Base-by-base conservation (phyloP, 2,797 vertebrate species). In the Bucorvus abyssinicus region DNA sequence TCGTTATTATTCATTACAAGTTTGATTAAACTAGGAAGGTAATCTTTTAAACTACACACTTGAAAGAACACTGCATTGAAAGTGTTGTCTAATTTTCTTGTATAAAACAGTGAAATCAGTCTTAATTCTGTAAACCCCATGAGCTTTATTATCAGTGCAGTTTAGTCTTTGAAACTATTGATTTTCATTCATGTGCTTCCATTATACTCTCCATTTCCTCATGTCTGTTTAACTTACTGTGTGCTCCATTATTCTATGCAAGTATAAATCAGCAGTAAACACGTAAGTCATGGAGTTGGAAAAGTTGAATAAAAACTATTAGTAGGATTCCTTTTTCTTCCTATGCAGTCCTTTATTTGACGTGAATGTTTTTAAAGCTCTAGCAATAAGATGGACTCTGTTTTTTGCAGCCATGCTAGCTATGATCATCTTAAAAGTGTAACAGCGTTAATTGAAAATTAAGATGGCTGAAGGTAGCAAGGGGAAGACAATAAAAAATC, bases 181-280 rank as follows among this genome's bases (percentile, higher is more conserved):
- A 84, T 93, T 92, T 92, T 92, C 87, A 69, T 86, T 94, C 81
- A 88, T 91, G 93, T 38, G 4, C 47, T 85, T 87, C 49, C 40
- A 56, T 91, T 90, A 65, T 76, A 56, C 59, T 96, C 52, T 78
- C 20, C 22, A 22, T 68, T 94, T 90, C 30, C 57, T 91, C 6
- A 2, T 75, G 69, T 79, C 82, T 93, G 30, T 89, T 92, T 91
- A 88, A 92, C 61, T 92, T 93, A 67, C 27, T 9, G 10, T 55
- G 26, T 79, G 47, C 42, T 84, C 23, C 1, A 0, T 89, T 93
- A 55, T 80, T 81, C 47, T 81, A 4, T 69, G 47, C 20, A 81
- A 79, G 47, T 56, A 53, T 76, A 52, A 88, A 76, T 75, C 57
- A 30, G 13, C 15, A 65, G 57, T 91, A 87, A 76, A 76, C 65